Percentiles rank a stretch among this genome's conserved stretches.
Conservation (phyloP, 1,140 invertebrate genomes). For the Drosophila pseudoobscura region DNA sequence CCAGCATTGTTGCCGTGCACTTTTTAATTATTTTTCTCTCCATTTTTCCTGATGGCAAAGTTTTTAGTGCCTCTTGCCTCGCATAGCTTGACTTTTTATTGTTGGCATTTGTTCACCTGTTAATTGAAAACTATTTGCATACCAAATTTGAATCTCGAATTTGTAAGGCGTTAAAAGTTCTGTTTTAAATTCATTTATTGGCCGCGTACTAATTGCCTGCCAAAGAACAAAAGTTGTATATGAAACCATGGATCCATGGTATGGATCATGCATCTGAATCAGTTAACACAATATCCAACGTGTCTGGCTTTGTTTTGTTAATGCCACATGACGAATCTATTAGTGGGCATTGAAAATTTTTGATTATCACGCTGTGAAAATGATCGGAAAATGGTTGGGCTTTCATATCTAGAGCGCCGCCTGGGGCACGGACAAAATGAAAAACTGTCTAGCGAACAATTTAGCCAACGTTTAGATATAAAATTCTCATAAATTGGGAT, state of each 20-base stretch:
- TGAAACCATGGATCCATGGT: background rate
- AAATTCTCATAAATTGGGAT: background rate
- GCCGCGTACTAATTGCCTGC: conserved; percentile 49
- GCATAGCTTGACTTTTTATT: conserved; percentile 41
- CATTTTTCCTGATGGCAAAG: conserved; percentile 34
- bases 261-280: background rate
- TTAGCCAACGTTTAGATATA: background rate
- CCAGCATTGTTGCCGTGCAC: conserved; percentile 43
- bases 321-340: conserved; percentile 73
- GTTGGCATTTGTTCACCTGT: conserved; percentile 58
- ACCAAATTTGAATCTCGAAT: conserved; percentile 26
- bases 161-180: conserved; percentile 43
- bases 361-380: conserved; percentile 49
- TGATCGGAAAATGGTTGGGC: background rate
- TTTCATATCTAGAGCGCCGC: conserved; percentile 1
- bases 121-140: conserved; percentile 77
- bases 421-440: background rate
- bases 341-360: conserved; percentile 67
- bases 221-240: conserved; percentile 21
- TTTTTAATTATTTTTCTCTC: conserved; percentile 67
- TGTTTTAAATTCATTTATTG: conserved; percentile 58
- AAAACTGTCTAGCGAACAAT: background rate
- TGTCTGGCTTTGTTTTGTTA: conserved; percentile 19
- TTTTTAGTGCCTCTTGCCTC: conserved; percentile 47
- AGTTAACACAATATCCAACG: conserved; percentile 29